Conservation (phyloP, 30 jellyfish, hydroid and myxozoan genomes). For the Chrysaora quinquecirrha region DNA sequence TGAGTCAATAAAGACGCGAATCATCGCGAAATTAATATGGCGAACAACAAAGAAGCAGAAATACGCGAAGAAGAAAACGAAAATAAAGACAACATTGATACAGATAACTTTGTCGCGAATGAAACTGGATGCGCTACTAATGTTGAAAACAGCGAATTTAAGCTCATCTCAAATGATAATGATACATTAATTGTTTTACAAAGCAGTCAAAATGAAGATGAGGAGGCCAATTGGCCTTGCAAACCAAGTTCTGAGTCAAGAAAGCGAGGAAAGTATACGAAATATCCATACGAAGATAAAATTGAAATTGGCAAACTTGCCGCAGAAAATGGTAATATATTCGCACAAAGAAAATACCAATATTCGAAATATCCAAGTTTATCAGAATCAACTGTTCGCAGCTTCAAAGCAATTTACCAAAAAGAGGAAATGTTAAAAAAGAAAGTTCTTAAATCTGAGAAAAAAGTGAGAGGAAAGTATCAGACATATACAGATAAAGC, state of each 20-base stretch:
- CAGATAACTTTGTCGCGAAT: too few species aligned
- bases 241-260: background rate
- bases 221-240: too few species aligned
- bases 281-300: conserved; percentile 36
- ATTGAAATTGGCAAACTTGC: conserved; percentile 46
- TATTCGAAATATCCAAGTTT: conserved; percentile 20
- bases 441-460: background rate
- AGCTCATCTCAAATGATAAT: too few species aligned
- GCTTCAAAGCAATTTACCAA: conserved; percentile 33
- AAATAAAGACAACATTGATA: background rate
- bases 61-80: conserved; percentile 25
- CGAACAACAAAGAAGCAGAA: conserved; percentile 19
- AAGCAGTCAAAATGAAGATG: too few species aligned
- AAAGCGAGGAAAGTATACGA: conserved; percentile 47
- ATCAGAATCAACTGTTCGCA: conserved; percentile 57
- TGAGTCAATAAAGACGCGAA: conserved; percentile 57
- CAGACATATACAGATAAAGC: conserved; percentile 47
- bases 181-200: too few species aligned
- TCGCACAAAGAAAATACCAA: conserved; percentile 23
- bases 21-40: conserved; percentile 46
- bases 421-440: background rate
- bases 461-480: conserved; percentile 42
- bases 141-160: too few species aligned
- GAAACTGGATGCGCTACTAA: too few species aligned
- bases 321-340: conserved; percentile 30